These are phyloP conservation scores for Tetragonula carbonaria DNA, from an alignment of 2,888 invertebrate species.

Conservation along the genomic window DNA sequence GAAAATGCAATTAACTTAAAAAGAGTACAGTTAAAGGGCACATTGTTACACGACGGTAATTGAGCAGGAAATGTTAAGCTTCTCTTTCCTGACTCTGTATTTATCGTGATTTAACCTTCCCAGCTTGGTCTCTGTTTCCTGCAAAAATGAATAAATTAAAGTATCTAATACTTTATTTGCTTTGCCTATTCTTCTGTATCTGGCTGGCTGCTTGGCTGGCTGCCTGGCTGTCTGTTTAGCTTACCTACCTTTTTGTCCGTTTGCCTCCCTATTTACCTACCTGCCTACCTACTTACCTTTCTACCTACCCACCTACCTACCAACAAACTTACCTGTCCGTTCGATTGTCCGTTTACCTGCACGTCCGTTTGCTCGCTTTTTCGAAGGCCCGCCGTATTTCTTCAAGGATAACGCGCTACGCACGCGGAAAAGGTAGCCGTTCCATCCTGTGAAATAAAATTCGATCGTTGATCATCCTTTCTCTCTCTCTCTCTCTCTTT, in stretches of 20 bases:
- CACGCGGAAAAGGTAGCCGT: conserved; percentile 6
- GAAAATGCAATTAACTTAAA: too few species aligned
- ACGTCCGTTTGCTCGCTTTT: conserved; percentile 13
- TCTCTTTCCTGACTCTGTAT: too few species aligned
- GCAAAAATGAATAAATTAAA: conserved; percentile 40
- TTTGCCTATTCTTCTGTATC: not conserved
- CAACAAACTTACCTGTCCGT: conserved; percentile 36
- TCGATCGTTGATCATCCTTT: not conserved
- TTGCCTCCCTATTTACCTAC: conserved; percentile 39
- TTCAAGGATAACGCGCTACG: not conserved
- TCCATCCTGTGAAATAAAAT: not conserved
- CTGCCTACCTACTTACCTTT: conserved; percentile 26
- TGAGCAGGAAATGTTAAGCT: too few species aligned
- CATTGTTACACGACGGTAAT: too few species aligned
- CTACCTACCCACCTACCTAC: conserved; percentile 19
- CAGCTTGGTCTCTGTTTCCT: not conserved
- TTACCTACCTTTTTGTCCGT: conserved; percentile 38
- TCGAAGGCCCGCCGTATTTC: not conserved
- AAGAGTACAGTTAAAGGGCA: too few species aligned
- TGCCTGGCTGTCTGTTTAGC: conserved; percentile 24
- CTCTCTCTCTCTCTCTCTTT: not conserved
- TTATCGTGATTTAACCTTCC: not conserved
- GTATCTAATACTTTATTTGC: conserved; percentile 12
- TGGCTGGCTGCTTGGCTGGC: conserved; percentile 11
- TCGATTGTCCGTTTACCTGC: conserved; percentile 44